Percentiles rank a stretch among this genome's conserved stretches.
Conservation (phyloP, 23 tunicate genomes). For the Ciona savignyi region DNA sequence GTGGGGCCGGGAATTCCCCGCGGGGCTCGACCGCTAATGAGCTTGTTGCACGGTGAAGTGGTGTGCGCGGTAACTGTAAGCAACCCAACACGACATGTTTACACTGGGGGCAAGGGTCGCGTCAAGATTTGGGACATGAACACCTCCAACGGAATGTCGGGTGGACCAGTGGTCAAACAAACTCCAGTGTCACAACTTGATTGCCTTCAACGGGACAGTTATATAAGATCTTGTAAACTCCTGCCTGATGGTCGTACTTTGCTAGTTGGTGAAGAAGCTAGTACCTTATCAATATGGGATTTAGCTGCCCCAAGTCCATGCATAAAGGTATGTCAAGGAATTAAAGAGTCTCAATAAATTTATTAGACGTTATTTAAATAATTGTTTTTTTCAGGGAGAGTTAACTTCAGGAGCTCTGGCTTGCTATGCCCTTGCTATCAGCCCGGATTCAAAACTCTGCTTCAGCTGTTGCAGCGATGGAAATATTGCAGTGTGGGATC, state of each 20-base stretch:
- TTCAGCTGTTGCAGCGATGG: constrained; percentile 88
- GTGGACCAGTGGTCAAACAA: constrained; percentile 44
- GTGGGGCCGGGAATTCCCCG: constrained; percentile 81
- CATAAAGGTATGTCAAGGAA: constrained; percentile 24
- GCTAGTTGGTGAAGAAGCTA: constrained; percentile 90
- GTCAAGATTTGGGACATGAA: constrained; percentile 96
- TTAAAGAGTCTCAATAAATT: too few relatives aligned
- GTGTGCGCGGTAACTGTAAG: constrained; percentile 91
- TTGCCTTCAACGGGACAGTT: constrained; percentile 74
- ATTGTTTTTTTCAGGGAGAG: constrained; percentile 36
- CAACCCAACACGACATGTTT: constrained; percentile 89
- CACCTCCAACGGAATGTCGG: constrained; percentile 8
- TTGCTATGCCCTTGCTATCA: constrained; percentile 67
- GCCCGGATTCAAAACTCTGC: constrained; percentile 65
- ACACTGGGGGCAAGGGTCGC: constrained; percentile 94
- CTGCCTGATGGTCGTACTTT: constrained; percentile 82
- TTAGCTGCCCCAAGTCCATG: constrained; percentile 40
- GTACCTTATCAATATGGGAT: constrained; percentile 83
- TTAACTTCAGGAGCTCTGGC: constrained; percentile 39
- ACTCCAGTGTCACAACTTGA: constrained; percentile 73
- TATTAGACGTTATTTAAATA: not conserved
- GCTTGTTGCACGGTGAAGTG: constrained; percentile 83
- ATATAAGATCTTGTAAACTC: constrained; percentile 85
- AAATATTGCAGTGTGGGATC: constrained; percentile 72
- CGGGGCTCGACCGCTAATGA: constrained; percentile 55